Evolutionary conservation across 2,797 vertebrate genomes (phyloP), one percentile per base, ranked within the genome.

Genomic region (Schizothorax lantsangensis): DNA sequence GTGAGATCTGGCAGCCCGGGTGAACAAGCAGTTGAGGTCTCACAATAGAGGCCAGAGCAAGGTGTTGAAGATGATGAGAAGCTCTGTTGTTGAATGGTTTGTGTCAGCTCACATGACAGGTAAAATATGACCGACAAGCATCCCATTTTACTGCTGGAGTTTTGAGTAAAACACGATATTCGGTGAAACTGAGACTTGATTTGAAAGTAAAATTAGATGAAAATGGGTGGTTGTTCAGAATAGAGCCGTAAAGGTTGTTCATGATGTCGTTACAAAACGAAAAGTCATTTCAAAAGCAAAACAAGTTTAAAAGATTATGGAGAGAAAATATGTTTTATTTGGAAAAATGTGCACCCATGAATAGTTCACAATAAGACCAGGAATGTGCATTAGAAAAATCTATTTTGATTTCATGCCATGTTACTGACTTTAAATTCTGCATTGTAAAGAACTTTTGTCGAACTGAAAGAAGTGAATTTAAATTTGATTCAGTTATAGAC

Each of bases 1-100:
- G 86, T 33, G 64, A 84, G 77, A 86, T 87, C 83, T 69, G 86
- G 91, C 90, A 89, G 91, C 91, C 90, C 90, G 87, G 78, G 92
- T 92, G 93, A 89, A 87, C 85, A 26, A 74, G 69, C 83, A 91
- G 36, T 23, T 66, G 87, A 86, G 75, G 88, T 79, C 72, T 81
- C 43, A 86, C 68, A 87, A 84, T 87, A 73, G 82, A 83, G 81
- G 81, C 43, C 81, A 79, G 49, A 47, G 57, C 38, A 81, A 59
- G 21, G 64, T 69, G 62, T 83, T 62, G 52, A 79, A 54, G 83
- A 85, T 72, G 30, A 71, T n/a, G 57, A 72, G 15, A 33, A 72
- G 72, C 12, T 66, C 69, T 71, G 73, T 21, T 59, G 74, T 71
- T 54, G 73, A 87, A 19, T 36, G 38, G 49, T 74, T 75, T 84